Conservation (phyloP, 2,797 vertebrate species). For the Sarcoramphus papa region DNA sequence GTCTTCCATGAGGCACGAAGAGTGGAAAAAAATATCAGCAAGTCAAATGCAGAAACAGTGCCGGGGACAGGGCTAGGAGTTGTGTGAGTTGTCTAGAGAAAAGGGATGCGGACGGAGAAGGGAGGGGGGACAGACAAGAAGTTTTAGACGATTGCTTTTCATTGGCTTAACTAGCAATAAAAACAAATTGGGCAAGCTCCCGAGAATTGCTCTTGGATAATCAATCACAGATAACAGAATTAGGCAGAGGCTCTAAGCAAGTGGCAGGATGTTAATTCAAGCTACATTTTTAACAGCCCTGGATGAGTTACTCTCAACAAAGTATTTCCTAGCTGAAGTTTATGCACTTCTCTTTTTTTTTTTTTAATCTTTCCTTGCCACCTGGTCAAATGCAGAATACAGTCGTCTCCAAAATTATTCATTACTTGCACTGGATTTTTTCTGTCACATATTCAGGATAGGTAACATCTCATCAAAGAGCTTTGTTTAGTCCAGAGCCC, state of each 20-base stretch:
- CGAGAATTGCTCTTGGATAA: background rate
- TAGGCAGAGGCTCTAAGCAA: conserved; percentile 14
- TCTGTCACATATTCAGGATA: background rate
- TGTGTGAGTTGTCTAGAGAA: background rate
- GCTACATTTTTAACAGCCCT: background rate
- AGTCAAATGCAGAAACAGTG: background rate
- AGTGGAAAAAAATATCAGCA: background rate
- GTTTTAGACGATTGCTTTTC: background rate
- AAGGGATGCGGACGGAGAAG: background rate
- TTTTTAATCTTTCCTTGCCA: background rate
- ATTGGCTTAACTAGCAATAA: background rate
- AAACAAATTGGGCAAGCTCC: background rate
- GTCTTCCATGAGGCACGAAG: background rate
- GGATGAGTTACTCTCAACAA: background rate
- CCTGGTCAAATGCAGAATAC: background rate
- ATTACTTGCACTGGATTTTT: background rate
- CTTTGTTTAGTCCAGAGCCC: background rate
- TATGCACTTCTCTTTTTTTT: background rate
- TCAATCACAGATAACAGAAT: conserved; percentile 24
- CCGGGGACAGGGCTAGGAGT: background rate
- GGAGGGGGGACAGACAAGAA: background rate
- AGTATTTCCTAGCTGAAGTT: background rate
- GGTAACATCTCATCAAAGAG: background rate
- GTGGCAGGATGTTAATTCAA: conserved; percentile 20
- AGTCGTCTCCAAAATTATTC: background rate